phyloP scores from a whole-genome alignment of 2,888 invertebrate genomes.

The Drosophila falleni region DNA sequence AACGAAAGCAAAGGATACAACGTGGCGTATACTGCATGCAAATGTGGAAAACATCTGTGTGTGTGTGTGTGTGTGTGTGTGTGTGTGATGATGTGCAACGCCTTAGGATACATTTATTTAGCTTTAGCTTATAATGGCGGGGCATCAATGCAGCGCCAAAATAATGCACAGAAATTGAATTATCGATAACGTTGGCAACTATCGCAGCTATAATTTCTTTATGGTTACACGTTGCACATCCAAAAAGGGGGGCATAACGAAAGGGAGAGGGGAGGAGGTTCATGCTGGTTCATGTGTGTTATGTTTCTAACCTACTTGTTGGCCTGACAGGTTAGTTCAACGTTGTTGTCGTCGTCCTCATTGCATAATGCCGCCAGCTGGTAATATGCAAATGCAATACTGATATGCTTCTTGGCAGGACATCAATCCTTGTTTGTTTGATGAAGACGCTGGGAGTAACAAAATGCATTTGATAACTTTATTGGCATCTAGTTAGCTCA shows the following conservation, averaged over 20 bases:
- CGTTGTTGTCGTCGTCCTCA: conserved; percentile 3
- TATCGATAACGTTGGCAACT: conserved; percentile 76
- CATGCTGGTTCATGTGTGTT: conserved; percentile 32
- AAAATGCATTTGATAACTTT: conserved; percentile 39
- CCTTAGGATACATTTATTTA: conserved; percentile 77
- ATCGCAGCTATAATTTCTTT: conserved; percentile 76
- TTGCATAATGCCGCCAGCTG: conserved; percentile 47
- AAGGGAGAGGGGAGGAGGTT: neutral
- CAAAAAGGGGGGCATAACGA: neutral
- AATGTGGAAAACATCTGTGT: conserved; percentile 35
- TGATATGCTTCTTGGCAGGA: conserved; percentile 34
- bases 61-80: conserved; percentile 25
- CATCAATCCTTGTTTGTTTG: conserved; percentile 27
- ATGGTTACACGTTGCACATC: conserved; percentile 63
- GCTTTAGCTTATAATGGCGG: conserved; percentile 76
- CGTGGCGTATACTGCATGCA: conserved; percentile 44
- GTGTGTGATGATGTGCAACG: conserved; percentile 34
- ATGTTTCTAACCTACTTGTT: conserved; percentile 26
- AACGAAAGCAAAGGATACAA: conserved; percentile 50
- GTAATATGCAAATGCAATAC: conserved; percentile 74
- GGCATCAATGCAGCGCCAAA: conserved; percentile 74
- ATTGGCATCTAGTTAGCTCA: conserved; percentile 19
- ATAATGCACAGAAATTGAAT: conserved; percentile 82
- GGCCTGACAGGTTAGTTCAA: conserved; percentile 7
- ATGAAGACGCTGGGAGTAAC: conserved; percentile 33